Conservation (phyloP, 2,888 invertebrate species). For the Lepidochrysops patricia region DNA sequence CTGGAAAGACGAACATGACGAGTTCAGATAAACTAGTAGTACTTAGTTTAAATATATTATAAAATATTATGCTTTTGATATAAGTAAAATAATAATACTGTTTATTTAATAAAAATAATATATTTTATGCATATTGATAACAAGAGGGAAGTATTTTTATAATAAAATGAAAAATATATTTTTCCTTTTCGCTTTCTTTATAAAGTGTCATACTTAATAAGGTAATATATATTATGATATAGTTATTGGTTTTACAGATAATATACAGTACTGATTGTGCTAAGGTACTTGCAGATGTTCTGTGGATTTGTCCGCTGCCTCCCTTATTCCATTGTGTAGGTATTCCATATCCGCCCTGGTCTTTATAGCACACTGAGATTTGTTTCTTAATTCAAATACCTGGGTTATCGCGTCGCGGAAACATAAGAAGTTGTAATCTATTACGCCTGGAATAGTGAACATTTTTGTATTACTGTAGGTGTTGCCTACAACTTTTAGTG, state of each 20-base stretch:
- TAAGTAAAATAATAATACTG: not conserved
- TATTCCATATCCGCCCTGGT: conserved; percentile 38
- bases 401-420: conserved; percentile 97
- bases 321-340: conserved; percentile 50
- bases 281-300: conserved; percentile 49
- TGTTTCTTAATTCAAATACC: conserved; percentile 91
- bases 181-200: conserved; percentile 7
- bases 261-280: conserved; percentile 31
- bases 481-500: too few species aligned
- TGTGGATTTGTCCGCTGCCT: conserved; percentile 50
- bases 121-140: conserved; percentile 11
- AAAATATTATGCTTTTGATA: not conserved
- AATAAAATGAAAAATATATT: conserved; percentile 11
- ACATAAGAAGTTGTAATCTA: conserved; percentile 98
- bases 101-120: conserved; percentile 2
- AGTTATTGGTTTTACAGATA: conserved; percentile 23
- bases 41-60: too few species aligned
- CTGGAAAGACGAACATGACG: too few species aligned
- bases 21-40: too few species aligned
- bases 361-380: conserved; percentile 69
- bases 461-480: not conserved
- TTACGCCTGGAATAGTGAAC: conserved; percentile 80
- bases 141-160: conserved; percentile 3
- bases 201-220: conserved; percentile 4
- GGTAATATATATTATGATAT: not conserved